Conservation (phyloP, 2,888 invertebrate species). For the Creontiades dilutus region DNA sequence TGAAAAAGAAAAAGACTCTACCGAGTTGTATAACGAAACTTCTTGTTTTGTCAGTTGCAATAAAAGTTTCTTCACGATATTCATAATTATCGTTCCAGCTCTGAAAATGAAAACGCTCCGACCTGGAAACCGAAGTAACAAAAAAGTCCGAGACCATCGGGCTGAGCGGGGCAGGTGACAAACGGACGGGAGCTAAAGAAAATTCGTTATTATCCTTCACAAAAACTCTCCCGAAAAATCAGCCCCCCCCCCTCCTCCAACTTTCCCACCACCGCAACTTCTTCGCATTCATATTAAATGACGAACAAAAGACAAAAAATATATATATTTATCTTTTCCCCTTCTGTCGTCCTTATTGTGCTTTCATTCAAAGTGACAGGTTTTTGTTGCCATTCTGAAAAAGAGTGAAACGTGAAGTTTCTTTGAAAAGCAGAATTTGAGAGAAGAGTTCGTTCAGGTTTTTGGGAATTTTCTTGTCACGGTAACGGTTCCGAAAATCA, state of each 20-base stretch:
- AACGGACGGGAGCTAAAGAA: neutral
- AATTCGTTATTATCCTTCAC: neutral
- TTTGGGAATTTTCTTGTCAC: too few species aligned
- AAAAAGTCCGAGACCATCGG: neutral
- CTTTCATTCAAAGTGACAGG: neutral
- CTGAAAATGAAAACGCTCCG: conserved; percentile 1
- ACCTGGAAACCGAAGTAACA: neutral
- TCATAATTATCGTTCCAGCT: neutral
- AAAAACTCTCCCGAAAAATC: neutral
- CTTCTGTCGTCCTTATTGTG: neutral
- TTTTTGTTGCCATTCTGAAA: neutral
- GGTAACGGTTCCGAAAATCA: too few species aligned
- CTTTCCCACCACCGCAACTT: neutral
- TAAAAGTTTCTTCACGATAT: neutral
- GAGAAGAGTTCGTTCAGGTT: neutral
- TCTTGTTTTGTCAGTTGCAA: neutral
- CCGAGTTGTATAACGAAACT: neutral
- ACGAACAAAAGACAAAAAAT: neutral
- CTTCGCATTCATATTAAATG: neutral
- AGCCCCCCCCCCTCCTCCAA: neutral
- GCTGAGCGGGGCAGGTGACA: neutral
- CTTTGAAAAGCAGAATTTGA: neutral
- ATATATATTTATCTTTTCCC: neutral
- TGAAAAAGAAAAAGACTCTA: too few species aligned
- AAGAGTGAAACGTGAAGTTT: neutral